These are phyloP conservation scores for Eolophus roseicapilla DNA, from an alignment of 2,113 vertebrate genomes.

Conservation along the genomic window DNA sequence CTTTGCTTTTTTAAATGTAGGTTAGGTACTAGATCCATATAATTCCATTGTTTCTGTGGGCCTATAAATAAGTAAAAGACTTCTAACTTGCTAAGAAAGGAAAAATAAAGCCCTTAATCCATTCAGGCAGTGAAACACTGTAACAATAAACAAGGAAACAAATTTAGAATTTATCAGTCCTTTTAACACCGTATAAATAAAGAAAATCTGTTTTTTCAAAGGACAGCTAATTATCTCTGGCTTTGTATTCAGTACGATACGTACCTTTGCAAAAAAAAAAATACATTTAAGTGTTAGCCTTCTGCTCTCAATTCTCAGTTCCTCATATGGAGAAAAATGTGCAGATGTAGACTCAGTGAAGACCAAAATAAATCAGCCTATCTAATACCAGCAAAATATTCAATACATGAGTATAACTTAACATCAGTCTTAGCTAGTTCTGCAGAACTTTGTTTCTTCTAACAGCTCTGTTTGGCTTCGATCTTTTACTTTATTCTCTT, in stretches of 20 bases:
- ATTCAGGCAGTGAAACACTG: neutral
- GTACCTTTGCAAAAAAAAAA: neutral
- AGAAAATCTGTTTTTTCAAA: neutral
- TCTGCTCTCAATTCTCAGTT: neutral
- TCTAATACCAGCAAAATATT: neutral
- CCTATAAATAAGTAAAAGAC: neutral
- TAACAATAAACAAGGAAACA: neutral
- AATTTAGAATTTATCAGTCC: neutral
- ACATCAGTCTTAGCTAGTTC: neutral
- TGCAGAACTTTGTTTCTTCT: neutral
- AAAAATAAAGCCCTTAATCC: neutral
- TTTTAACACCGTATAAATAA: neutral
- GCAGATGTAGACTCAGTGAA: neutral
- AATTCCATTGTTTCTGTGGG: neutral
- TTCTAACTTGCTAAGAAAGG: neutral
- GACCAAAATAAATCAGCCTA: neutral
- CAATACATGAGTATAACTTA: neutral
- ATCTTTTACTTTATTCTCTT: neutral
- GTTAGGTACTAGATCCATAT: neutral
- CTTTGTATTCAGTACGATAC: neutral
- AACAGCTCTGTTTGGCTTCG: neutral
- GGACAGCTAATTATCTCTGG: neutral
- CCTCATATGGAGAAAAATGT: neutral
- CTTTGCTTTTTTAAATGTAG: neutral
- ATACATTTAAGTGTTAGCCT: rapidly evolving